Evolutionary conservation across 2,888 invertebrate species (phyloP).

Genomic region (Caenorhabditis sp.): DNA sequence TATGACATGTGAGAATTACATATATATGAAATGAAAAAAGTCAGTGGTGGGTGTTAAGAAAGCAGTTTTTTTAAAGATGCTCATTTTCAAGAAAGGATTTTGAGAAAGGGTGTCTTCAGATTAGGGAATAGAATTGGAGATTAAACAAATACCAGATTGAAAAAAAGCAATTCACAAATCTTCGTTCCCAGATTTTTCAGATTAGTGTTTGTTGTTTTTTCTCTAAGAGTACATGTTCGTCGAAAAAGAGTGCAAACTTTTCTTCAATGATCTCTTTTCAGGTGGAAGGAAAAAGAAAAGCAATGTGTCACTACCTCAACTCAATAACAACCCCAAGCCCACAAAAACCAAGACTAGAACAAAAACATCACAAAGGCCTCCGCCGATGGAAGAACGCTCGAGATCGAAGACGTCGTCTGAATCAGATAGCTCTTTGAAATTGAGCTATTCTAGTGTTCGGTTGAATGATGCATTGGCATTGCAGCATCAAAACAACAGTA

Average conservation of each 20-base stretch:
- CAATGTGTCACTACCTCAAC: constrained; percentile 61
- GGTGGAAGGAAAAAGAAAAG: constrained; percentile 49
- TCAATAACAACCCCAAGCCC: constrained; percentile 38
- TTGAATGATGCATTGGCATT: constrained; percentile 58
- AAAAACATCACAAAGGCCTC: neutral
- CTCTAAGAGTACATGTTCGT: neutral
- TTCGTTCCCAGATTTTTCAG: neutral
- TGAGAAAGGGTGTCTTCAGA: constrained; percentile 21
- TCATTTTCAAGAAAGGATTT: constrained; percentile 10
- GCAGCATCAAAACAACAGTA: neutral
- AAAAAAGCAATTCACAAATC: too few relatives aligned
- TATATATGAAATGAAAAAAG: neutral
- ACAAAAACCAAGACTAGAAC: constrained; percentile 20
- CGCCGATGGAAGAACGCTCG: neutral
- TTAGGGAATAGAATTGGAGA: constrained; percentile 4
- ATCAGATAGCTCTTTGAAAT: constrained; percentile 58
- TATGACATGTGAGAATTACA: constrained; percentile 12
- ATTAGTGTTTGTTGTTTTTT: neutral
- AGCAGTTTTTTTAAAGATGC: constrained; percentile 8
- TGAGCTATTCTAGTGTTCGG: constrained; percentile 38
- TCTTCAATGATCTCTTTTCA: constrained; percentile 16
- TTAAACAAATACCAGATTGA: constrained; percentile 34
- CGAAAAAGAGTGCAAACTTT: neutral
- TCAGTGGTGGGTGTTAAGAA: neutral
- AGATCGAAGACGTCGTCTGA: constrained; percentile 52